Base-by-base conservation (phyloP, 1,140 invertebrate species). In the Hylyphantes graminicola region DNA sequence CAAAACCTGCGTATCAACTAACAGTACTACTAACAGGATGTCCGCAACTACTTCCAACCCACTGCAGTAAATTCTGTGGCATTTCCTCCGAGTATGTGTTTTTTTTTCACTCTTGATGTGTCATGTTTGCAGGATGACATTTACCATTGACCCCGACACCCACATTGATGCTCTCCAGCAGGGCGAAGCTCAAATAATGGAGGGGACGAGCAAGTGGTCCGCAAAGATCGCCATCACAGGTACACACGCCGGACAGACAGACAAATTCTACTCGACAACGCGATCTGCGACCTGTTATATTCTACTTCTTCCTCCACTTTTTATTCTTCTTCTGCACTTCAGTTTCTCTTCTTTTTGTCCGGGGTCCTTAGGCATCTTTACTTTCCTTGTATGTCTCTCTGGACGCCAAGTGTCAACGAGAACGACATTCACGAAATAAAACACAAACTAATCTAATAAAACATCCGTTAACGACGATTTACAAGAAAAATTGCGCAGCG, bases 141-240 rank as follows among this genome's bases (percentile, higher is more conserved):
- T 98, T 94, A 93, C 93, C 93, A 95, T 98, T 93, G 96, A 98
- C 92, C 96, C 97, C 91, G 97, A 98, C 92, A 97, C 96, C 91
- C 98, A 99, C 93, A 96, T 97, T 92, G 97, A 98, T 93, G 96
- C 96, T 91, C 94, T 99, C 92, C 97, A 98, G 92, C 95, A 97
- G 91, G 97, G 97, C 88, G 97, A 99, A 92, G 93, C 94, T 92
- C 94, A 95, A 91, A 98, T 99, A 91, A 95, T 99, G 90, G 98
- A 99, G 92, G 98, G 98, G 91, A 99, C 97, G 89, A 98, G 97
- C 90, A 99, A 99, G 93, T 99, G 98, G 98, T 98, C 97, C 91
- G 98, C 97, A 93, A 99, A 99, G 94, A 97, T 99, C 92, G 96
- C 96, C 90, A 96, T 98, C 89, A 98, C 96, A 96, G 96, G 96